Conservation (phyloP, 2,797 vertebrate genomes). For the Lithobates sylvaticus region DNA sequence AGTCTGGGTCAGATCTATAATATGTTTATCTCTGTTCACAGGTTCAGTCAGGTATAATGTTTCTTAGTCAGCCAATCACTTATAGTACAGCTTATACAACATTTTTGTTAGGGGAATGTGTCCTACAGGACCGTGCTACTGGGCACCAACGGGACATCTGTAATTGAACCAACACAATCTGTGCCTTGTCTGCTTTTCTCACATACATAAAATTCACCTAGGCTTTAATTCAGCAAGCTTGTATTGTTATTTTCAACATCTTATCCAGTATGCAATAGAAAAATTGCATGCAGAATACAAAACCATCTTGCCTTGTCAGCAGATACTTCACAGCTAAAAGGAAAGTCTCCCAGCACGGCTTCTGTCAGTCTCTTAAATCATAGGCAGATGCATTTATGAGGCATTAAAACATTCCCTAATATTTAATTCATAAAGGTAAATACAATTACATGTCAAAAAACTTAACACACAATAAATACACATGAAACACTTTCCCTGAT, state of each 20-base stretch:
- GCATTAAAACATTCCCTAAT: constrained; percentile 2
- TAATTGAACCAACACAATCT: constrained; percentile 16
- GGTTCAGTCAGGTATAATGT: background rate
- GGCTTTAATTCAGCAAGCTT: constrained; percentile 15
- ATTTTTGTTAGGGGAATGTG: constrained; percentile 4
- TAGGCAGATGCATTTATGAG: background rate
- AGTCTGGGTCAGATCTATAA: too few relatives aligned
- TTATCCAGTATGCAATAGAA: background rate
- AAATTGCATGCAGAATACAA: constrained; percentile 12
- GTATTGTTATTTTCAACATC: constrained; percentile 25
- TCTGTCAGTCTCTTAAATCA: background rate
- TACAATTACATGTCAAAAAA: constrained; percentile 8
- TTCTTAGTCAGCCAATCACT: background rate
- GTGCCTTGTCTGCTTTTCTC: background rate
- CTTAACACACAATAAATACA: background rate
- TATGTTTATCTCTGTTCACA: background rate
- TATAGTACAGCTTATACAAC: background rate
- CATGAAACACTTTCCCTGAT: background rate
- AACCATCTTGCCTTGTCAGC: constrained; percentile 26
- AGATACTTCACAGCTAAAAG: constrained; percentile 18
- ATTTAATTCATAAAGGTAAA: constrained; percentile 39
- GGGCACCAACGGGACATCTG: constrained; percentile 2
- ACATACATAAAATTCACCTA: constrained; percentile 7
- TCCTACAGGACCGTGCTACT: background rate
- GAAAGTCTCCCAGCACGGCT: background rate